phyloP scores from a whole-genome alignment of 2,797 vertebrate species.

The Pangasius macronema region DNA sequence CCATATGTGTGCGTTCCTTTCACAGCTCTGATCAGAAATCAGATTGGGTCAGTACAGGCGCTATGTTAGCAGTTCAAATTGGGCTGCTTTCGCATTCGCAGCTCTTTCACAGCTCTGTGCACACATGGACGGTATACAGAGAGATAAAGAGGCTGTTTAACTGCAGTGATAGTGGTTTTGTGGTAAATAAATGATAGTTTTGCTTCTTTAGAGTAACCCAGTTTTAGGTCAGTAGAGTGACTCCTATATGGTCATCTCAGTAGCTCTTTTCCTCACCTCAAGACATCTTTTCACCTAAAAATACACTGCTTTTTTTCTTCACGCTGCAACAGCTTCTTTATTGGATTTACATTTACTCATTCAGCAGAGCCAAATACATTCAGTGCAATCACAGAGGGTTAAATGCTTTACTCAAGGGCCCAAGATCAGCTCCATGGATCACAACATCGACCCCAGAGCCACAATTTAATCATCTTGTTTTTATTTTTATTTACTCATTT shows the following conservation, averaged over 20 bases:
- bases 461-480: slow-evolving; percentile 59
- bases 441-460: slow-evolving; percentile 60
- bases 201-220: slow-evolving; percentile 41
- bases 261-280: background rate
- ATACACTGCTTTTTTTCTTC: slow-evolving; percentile 60
- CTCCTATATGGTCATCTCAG: background rate
- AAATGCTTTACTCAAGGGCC: background rate
- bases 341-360: background rate
- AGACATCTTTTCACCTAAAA: slow-evolving; percentile 32
- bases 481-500: slow-evolving; percentile 9
- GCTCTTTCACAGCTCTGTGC: slow-evolving; percentile 37
- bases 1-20: slow-evolving; percentile 35
- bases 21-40: slow-evolving; percentile 43
- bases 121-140: slow-evolving; percentile 10
- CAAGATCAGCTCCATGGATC: background rate
- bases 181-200: background rate
- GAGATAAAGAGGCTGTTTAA: slow-evolving; percentile 32
- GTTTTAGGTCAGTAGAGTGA: slow-evolving; percentile 35
- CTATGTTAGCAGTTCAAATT: slow-evolving; percentile 36
- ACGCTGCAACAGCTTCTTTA: slow-evolving; percentile 46
- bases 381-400: background rate
- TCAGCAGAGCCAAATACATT: background rate
- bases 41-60: slow-evolving; percentile 23
- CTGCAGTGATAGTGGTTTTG: slow-evolving; percentile 8
- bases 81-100: slow-evolving; percentile 28